A percentile compares a stretch with the other conserved stretches of the same genome.
phyloP scores from a whole-genome alignment of 2,113 vertebrate species.

The Corynorhinus townsendii region DNA sequence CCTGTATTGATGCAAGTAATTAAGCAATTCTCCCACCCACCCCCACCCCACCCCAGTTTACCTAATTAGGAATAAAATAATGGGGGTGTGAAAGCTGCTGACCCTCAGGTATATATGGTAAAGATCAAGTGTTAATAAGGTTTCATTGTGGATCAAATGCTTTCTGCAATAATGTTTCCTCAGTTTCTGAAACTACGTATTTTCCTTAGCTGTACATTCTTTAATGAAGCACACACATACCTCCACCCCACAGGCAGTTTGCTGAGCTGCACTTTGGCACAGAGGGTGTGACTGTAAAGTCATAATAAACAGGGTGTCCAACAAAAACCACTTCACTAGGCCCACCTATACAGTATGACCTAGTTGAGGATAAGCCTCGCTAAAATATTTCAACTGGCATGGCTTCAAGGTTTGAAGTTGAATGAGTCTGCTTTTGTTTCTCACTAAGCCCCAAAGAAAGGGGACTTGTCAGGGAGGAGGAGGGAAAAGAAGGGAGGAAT shows the following conservation, averaged over 20 bases:
- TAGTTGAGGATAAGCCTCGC: not conserved
- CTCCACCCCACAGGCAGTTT: not conserved
- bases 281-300: constrained; percentile 46
- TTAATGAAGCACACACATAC: not conserved
- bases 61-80: not conserved
- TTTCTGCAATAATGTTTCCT: not conserved
- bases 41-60: not conserved
- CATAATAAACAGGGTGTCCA: constrained; percentile 43
- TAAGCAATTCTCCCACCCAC: not conserved
- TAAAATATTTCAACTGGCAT: constrained; percentile 48
- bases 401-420: not conserved
- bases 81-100: not conserved
- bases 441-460: constrained; percentile 46
- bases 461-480: not conserved
- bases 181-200: not conserved
- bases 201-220: constrained; percentile 31
- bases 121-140: not conserved
- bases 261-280: constrained; percentile 41
- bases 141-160: not conserved
- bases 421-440: constrained; percentile 48
- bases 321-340: constrained; percentile 56
- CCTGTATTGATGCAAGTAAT: not conserved
- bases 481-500: not conserved
- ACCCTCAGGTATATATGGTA: not conserved
- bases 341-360: constrained; percentile 48